Base-by-base conservation (phyloP, 2,797 vertebrate genomes). In the Apodemus agrarius region DNA sequence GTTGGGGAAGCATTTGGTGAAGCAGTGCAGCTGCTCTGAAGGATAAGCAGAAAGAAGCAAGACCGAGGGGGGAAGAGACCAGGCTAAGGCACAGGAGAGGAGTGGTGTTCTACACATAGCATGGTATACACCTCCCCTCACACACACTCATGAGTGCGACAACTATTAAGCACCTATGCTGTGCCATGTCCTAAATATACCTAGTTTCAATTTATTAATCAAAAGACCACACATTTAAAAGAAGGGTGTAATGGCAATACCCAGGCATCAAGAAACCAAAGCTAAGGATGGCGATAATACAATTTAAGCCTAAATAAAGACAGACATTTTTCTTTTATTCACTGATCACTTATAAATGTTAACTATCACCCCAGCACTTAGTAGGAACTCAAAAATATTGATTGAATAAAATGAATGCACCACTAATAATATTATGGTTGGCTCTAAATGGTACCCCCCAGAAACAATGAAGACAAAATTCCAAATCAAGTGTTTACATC, bases 21-120 rank as follows among this genome's bases (percentile, higher is more conserved):
- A 57, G 37, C 86, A 94, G 91, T 40, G 61, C 92, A 31, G 46
- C 75, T 96, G 34, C 75, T 59, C 94, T 89, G 49, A 86, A 86
- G 52, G 54, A 67, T 75, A 67, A 74, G 12, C 43, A 93, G 31
- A 92, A 59, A 95, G n/a, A 95, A 92, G 26, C 63, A 65, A 93
- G 72, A 83, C 43, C 43, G 43, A 46, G 65, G 29, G 46, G 24
- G 34, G 65, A 31, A 69, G 10, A 75, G 86, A 79, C 3, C 14
- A 12, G 95, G 43, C 67, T 89, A 80, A 90, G 29, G 10, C 75
- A n/a, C 22, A 65, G 63, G 49, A 7, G 11, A 19, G n/a, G 76
- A 75, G 11, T 26, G 2, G 7, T 46, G 22, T 65, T 11, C 61
- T 9, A 79, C 0, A 83, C 29, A 92, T 0, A 85, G 43, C 65